Percentiles rank a stretch among this genome's conserved stretches.
phyloP scores from a whole-genome alignment of 2,888 invertebrate genomes.

The Junonia oenone region DNA sequence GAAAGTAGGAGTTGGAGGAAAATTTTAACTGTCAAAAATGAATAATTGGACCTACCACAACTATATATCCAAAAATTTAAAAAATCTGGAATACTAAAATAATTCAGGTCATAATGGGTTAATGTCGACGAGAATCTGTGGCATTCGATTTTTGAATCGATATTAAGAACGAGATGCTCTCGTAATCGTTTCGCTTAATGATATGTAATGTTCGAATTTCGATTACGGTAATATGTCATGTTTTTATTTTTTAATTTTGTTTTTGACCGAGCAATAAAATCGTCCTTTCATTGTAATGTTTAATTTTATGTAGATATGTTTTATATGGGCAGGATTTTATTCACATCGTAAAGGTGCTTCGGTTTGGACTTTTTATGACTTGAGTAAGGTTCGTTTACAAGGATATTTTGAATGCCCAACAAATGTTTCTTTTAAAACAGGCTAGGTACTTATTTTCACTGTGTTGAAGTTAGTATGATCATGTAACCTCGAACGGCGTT shows the following conservation, averaged over 20 bases:
- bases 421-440: too few relatives aligned
- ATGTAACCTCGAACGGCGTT: too few relatives aligned
- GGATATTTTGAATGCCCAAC: too few relatives aligned
- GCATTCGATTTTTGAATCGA: neutral
- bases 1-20: too few relatives aligned
- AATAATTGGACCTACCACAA: too few relatives aligned
- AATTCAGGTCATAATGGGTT: too few relatives aligned
- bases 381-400: conserved; percentile 19
- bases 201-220: neutral
- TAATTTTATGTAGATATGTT: conserved; percentile 33
- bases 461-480: too few relatives aligned
- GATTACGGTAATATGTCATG: neutral
- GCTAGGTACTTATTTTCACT: neutral
- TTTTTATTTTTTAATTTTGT: neutral
- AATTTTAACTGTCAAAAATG: too few relatives aligned
- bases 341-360: conserved; percentile 39
- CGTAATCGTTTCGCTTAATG: neutral
- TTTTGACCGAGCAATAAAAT: conserved; percentile 29
- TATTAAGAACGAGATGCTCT: too few relatives aligned
- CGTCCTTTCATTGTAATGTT: conserved; percentile 36
- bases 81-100: too few relatives aligned
- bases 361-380: conserved; percentile 35
- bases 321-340: conserved; percentile 33
- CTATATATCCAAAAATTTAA: too few relatives aligned
- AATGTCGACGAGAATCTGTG: neutral